phyloP scores from a whole-genome alignment of 2,797 vertebrate genomes.

The Petrocephalus schoutedeni region DNA sequence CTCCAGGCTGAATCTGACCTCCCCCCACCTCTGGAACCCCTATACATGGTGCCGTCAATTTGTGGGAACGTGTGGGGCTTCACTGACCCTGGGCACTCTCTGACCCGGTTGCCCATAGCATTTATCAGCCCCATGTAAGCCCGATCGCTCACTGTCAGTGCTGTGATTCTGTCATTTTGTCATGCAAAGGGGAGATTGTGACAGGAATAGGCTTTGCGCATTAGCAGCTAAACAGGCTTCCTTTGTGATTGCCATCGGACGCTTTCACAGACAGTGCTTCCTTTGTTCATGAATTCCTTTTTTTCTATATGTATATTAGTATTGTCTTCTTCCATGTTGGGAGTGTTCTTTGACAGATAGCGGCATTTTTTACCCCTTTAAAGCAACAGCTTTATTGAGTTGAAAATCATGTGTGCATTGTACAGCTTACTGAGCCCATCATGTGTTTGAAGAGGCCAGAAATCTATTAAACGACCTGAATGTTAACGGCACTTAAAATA shows the following conservation, averaged over 20 bases:
- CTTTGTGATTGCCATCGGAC: slow-evolving; percentile 41
- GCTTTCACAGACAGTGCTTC: slow-evolving; percentile 48
- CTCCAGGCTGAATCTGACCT: background rate
- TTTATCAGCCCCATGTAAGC: slow-evolving; percentile 65
- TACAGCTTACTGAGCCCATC: background rate
- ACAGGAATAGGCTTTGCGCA: slow-evolving; percentile 68
- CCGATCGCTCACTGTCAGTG: slow-evolving; percentile 69
- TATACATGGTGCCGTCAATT: background rate
- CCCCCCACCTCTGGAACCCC: background rate
- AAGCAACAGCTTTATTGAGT: background rate
- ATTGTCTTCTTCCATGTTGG: background rate
- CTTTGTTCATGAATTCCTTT: slow-evolving; percentile 4
- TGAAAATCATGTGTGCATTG: background rate
- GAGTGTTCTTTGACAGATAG: background rate
- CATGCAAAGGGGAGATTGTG: slow-evolving; percentile 58
- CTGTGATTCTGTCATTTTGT: slow-evolving; percentile 65
- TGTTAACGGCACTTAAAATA: slow-evolving; percentile 7
- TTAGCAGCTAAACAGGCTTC: slow-evolving; percentile 58
- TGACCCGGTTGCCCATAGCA: slow-evolving; percentile 62
- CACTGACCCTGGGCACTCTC: slow-evolving; percentile 35
- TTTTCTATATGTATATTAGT: background rate
- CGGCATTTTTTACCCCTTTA: background rate
- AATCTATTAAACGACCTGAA: background rate
- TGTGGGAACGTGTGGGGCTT: background rate
- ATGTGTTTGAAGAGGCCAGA: background rate